Conservation (phyloP, 1,140 invertebrate species). For the Diplogasteroides magnus region DNA sequence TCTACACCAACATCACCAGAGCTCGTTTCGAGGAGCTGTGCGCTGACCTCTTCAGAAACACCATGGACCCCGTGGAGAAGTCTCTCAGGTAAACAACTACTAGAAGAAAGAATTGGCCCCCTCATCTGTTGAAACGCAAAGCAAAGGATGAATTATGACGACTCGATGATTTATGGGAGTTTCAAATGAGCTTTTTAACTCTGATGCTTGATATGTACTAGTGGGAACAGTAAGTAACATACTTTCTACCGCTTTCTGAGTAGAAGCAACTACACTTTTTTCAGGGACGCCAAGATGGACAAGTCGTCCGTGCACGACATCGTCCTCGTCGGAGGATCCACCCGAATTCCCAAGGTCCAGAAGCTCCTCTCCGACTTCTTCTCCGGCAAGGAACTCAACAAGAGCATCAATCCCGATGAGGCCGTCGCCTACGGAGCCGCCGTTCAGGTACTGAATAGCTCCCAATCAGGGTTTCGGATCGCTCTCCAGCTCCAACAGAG, state of each 20-base stretch:
- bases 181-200: not conserved
- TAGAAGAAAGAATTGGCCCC: not conserved
- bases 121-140: no score
- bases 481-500: no score
- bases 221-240: not conserved
- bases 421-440: slow-evolving; percentile 59
- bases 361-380: slow-evolving; percentile 69
- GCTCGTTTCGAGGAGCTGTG: slow-evolving; percentile 90
- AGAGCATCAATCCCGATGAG: slow-evolving; percentile 65
- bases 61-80: slow-evolving; percentile 91
- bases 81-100: slow-evolving; percentile 61
- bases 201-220: not conserved
- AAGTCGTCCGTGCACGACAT: slow-evolving; percentile 88
- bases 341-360: slow-evolving; percentile 95
- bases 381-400: slow-evolving; percentile 93
- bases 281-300: slow-evolving; percentile 83
- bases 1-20: slow-evolving; percentile 87
- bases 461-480: no score
- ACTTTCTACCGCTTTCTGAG: no score
- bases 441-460: no score
- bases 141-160: no score
- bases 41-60: slow-evolving; percentile 78
- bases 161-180: no score
- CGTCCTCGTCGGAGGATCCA: slow-evolving; percentile 94
- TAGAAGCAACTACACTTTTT: no score